Evolutionary conservation across 2,797 vertebrate genomes (phyloP).

Genomic region (Trachops cirrhosus): DNA sequence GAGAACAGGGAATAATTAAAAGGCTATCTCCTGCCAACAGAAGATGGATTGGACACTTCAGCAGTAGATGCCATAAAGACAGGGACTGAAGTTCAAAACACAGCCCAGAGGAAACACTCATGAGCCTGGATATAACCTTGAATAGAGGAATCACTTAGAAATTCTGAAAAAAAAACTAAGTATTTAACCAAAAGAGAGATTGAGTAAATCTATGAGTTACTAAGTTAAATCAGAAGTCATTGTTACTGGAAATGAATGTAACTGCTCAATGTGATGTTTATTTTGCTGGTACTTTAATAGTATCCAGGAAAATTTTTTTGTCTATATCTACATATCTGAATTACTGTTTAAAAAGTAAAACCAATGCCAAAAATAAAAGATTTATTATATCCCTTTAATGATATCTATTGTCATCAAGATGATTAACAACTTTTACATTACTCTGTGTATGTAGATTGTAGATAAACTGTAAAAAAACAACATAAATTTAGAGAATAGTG

Average conservation of each 20-base stretch:
- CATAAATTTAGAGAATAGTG: neutral
- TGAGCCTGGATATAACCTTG: neutral
- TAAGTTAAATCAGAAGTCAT: neutral
- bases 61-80: neutral
- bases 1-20: neutral
- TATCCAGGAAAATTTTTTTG: neutral
- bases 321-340: neutral
- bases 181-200: neutral
- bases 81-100: neutral
- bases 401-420: neutral
- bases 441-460: neutral
- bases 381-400: neutral
- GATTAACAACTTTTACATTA: neutral
- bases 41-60: rapidly evolving
- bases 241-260: neutral
- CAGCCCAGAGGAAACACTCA: neutral
- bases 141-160: neutral
- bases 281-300: neutral
- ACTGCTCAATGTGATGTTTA: neutral
- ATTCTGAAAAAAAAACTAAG: neutral
- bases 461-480: neutral
- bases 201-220: neutral
- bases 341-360: neutral
- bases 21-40: neutral
- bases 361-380: neutral